A percentile compares a stretch with the other conserved stretches of the same genome.
These are phyloP conservation scores for Electrophaes corylata DNA, from an alignment of 2,888 invertebrate genomes.

Conservation along the genomic window DNA sequence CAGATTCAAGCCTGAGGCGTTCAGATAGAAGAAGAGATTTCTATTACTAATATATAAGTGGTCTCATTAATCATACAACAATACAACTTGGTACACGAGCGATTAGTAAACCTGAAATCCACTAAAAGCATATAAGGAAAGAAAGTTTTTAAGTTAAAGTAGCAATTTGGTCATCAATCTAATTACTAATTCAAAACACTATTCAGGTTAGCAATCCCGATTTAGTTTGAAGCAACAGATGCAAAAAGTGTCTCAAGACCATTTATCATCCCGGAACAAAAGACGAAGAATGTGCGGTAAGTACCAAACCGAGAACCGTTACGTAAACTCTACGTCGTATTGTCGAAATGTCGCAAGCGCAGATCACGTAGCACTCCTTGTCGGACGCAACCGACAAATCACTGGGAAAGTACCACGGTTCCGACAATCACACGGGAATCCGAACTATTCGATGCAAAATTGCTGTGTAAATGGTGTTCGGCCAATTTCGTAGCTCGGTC, in stretches of 20 bases:
- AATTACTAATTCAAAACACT: slow-evolving; percentile 18
- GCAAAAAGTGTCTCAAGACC: slow-evolving; percentile 39
- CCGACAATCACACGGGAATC: slow-evolving; percentile 60
- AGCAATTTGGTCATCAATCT: slow-evolving; percentile 1
- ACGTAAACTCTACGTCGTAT: slow-evolving; percentile 61
- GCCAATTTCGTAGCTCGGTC: slow-evolving; percentile 23
- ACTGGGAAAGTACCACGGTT: slow-evolving; percentile 60
- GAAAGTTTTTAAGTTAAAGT: not conserved
- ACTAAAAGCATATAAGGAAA: not conserved
- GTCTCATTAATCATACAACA: too few species aligned
- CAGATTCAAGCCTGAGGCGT: too few species aligned
- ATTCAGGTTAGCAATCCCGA: slow-evolving; percentile 14
- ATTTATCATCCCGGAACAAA: slow-evolving; percentile 44
- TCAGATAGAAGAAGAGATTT: too few species aligned
- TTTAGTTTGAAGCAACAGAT: slow-evolving; percentile 30
- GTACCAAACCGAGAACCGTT: slow-evolving; percentile 49
- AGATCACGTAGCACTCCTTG: slow-evolving; percentile 63
- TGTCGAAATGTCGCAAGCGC: slow-evolving; percentile 77
- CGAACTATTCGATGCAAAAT: slow-evolving; percentile 45
- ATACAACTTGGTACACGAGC: too few species aligned
- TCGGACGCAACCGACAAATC: slow-evolving; percentile 58
- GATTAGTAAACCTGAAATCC: not conserved
- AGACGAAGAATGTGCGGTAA: slow-evolving; percentile 38
- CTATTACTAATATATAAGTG: too few species aligned
- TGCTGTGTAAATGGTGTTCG: slow-evolving; percentile 25